Evolutionary conservation across 2,888 invertebrate genomes (phyloP).

Genomic region (Nesidiocoris tenuis): DNA sequence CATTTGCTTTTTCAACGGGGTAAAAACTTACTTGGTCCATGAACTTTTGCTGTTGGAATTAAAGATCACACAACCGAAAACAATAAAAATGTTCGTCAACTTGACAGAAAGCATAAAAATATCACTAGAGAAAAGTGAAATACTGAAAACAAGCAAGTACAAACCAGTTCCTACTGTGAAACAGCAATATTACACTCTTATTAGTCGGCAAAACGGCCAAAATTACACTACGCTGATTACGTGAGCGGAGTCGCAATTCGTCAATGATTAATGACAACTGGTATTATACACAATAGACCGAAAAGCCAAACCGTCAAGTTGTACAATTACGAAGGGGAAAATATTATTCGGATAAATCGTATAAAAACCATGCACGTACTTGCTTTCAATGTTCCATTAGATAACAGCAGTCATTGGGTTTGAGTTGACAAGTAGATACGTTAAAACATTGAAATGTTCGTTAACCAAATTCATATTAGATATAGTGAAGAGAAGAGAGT

Average conservation of each 20-base stretch:
- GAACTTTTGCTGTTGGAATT: conserved; percentile 75
- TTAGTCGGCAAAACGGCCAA: neutral
- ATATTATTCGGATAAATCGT: neutral
- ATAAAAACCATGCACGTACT: conserved; percentile 37
- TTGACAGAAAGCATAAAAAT: conserved; percentile 41
- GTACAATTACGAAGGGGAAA: neutral
- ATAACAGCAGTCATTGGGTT: neutral
- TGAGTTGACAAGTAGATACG: neutral
- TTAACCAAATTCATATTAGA: conserved; percentile 43
- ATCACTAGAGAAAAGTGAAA: conserved; percentile 28
- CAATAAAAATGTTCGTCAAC: conserved; percentile 48
- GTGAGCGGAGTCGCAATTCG: neutral
- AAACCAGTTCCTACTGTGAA: neutral
- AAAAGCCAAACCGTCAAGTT: neutral
- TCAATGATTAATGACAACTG: neutral
- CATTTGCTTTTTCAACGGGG: too few relatives aligned
- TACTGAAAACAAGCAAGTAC: conserved; percentile 42
- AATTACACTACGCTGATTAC: neutral
- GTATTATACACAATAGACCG: neutral
- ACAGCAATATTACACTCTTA: neutral
- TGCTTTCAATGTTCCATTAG: conserved; percentile 40
- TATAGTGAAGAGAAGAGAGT: conserved; percentile 36
- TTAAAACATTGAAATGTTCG: conserved; percentile 46
- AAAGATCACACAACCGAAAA: conserved; percentile 57
- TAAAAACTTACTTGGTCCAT: conserved; percentile 90